Base-by-base conservation (phyloP, 2,113 vertebrate genomes). In the Caranx melampygus region DNA sequence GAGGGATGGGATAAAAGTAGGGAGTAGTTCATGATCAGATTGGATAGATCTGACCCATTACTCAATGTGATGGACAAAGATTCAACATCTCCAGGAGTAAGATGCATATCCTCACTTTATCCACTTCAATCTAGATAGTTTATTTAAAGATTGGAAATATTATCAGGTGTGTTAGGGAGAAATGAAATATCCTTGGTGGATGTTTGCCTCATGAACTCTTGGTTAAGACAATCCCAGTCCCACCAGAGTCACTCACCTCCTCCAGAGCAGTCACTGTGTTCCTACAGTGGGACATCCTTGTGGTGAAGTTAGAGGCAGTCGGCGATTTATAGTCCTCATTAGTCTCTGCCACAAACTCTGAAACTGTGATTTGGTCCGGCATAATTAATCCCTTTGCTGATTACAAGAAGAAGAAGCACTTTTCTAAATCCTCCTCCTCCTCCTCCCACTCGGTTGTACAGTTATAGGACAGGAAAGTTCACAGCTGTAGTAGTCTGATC, bases 271-370 rank as follows among this genome's bases (percentile, higher is more conserved):
- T 80, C 94, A 99, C 98, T 0, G 97, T 98, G 87, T 97, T 98
- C 94, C 97, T 96, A 93, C 98, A 99, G 93, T 99, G 98, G 93
- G 95, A 95, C 96, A 98, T 98, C 93, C 97, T 95, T 85, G 96
- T 99, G 93, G 98, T 99, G 95, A 99, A 99, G 96, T 97, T 99
- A 66, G 98, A 99, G 83, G 98, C 97, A 63, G 98, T 98, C 81
- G 98, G 98, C 44, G 98, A 96, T 93, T 98, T 99, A 91, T 99
- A 99, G 95, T 99, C 98, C 95, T 98, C 98, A 93, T 97, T 98
- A 55, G 98, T 99, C 96, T 99, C 98, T 78, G 95, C 93, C 94
- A 99, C 97, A 95, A 99, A 99, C 96, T 99, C 98, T 91, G 96
- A 96, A 92, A 99, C 97, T 86, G 97, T 97, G 91, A 99, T 99